Evolutionary conservation across 2,113 vertebrate genomes (phyloP).

Genomic region (Tursiops truncatus): DNA sequence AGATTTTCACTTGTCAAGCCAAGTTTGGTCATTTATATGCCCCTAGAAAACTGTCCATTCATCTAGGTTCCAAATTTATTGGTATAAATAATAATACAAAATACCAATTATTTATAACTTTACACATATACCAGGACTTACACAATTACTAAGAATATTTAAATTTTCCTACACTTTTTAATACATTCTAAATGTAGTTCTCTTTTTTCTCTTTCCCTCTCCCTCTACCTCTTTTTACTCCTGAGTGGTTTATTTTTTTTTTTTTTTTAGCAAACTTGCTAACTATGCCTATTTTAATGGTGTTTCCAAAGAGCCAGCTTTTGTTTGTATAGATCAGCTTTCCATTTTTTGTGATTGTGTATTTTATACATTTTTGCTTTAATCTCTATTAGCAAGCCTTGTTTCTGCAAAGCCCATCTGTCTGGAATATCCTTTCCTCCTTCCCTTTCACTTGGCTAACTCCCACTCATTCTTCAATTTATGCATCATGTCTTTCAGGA

Average conservation of each 20-base stretch:
- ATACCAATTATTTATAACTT: slow-evolving; percentile 11
- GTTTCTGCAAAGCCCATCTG: slow-evolving; percentile 50
- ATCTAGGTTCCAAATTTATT: slow-evolving; percentile 21
- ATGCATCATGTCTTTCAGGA: slow-evolving; percentile 71
- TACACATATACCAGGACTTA: neutral
- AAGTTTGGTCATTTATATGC: slow-evolving; percentile 10
- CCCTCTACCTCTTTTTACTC: neutral
- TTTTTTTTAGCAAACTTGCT: slow-evolving; percentile 17
- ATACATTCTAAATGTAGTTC: neutral
- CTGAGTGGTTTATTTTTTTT: neutral
- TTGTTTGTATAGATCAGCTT: slow-evolving; percentile 49
- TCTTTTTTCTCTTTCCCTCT: neutral
- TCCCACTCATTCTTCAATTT: slow-evolving; percentile 77
- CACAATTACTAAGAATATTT: slow-evolving; percentile 33
- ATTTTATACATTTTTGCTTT: slow-evolving; percentile 51
- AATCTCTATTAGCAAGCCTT: slow-evolving; percentile 35
- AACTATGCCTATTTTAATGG: slow-evolving; percentile 22
- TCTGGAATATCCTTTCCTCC: slow-evolving; percentile 46
- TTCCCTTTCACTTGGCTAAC: slow-evolving; percentile 53
- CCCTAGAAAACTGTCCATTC: slow-evolving; percentile 23
- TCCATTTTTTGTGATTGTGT: slow-evolving; percentile 37
- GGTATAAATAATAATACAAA: slow-evolving; percentile 43
- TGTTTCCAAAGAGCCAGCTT: slow-evolving; percentile 44
- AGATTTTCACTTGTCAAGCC: slow-evolving; percentile 34
- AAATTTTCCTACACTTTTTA: neutral